Base-by-base conservation (phyloP, 2,113 vertebrate species). In the Megaceryle maxima region DNA sequence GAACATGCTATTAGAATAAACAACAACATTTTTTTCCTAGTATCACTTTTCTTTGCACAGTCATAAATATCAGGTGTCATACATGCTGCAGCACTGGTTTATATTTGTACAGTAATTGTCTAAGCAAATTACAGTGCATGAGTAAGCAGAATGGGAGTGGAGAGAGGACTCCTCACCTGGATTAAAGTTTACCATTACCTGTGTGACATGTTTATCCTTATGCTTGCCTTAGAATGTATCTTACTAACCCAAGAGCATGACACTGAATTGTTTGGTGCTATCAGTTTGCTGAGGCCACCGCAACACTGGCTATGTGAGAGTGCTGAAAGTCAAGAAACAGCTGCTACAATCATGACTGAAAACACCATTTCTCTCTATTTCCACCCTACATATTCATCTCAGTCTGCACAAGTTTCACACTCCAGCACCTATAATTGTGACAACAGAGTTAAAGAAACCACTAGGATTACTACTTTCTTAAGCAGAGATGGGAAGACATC, bases 101-200 rank as follows among this genome's bases (percentile, higher is more conserved):
- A 14, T 67, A 60, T 87, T 84, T 79, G 29, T 44, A 59, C 1
- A 0, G 60, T 75, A 73, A 83, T 77, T 88, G 57, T 28, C 46
- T 82, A 67, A 75, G 37, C n/a, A 77, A 84, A 94, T 87, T 92
- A 78, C 37, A 56, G 48, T 33, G 24, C 68, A 21, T 67, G 35
- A 77, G 7, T 67, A 85, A 81, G 67, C 29, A 75, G 59, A 93
- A 91, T 11, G 16, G 43, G 29, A 88, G 59, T 41, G 25, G 28
- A 69, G 57, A 90, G 35, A 83, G 19, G 11, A 48, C 25, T 88
- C 31, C 41, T 80, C 21, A 53, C 28, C 1, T 2, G 16, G 13
- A 46, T 51, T 69, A 39, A 59, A 72, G 5, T 51, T 60, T 84
- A 75, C 22, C n/a, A 5, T 57, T 70, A 64, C 17, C 37, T 70